Conservation (phyloP, 2,113 vertebrate species). For the Miniopterus natalensis region DNA sequence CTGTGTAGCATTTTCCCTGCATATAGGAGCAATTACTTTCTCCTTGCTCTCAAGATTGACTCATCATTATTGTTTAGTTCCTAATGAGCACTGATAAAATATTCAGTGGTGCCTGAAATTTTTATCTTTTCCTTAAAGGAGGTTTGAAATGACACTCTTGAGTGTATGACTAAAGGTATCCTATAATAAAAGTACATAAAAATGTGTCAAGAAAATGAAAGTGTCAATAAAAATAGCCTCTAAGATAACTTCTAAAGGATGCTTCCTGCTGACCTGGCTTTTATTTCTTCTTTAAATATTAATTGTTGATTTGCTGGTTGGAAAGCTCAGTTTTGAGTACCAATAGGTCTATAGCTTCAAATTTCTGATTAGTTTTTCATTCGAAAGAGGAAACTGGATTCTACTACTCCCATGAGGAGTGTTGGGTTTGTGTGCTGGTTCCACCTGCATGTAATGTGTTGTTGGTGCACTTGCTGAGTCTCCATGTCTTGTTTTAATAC, state of each 20-base stretch:
- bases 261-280: conserved; percentile 83
- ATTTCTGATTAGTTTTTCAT: not conserved
- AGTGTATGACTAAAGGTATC: conserved; percentile 76
- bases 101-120: conserved; percentile 80
- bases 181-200: conserved; percentile 82
- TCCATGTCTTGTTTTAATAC: conserved; percentile 51
- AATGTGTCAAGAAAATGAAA: conserved; percentile 80
- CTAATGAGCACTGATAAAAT: conserved; percentile 86
- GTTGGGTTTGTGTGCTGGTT: not conserved
- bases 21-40: conserved; percentile 61
- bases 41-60: conserved; percentile 62
- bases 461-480: conserved; percentile 55
- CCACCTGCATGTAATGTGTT: not conserved
- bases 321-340: conserved; percentile 67
- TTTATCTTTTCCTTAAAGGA: conserved; percentile 80
- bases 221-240: conserved; percentile 82
- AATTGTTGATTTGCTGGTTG: conserved; percentile 82
- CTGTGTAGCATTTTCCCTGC: conserved; percentile 63
- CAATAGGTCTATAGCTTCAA: not conserved
- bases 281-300: conserved; percentile 88
- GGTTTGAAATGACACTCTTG: conserved; percentile 77
- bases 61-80: conserved; percentile 78
- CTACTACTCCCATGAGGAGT: not conserved
- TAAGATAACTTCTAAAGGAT: conserved; percentile 74
- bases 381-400: conserved; percentile 31